phyloP scores from a whole-genome alignment of 1,140 invertebrate species.

The Agrilus planipennis region DNA sequence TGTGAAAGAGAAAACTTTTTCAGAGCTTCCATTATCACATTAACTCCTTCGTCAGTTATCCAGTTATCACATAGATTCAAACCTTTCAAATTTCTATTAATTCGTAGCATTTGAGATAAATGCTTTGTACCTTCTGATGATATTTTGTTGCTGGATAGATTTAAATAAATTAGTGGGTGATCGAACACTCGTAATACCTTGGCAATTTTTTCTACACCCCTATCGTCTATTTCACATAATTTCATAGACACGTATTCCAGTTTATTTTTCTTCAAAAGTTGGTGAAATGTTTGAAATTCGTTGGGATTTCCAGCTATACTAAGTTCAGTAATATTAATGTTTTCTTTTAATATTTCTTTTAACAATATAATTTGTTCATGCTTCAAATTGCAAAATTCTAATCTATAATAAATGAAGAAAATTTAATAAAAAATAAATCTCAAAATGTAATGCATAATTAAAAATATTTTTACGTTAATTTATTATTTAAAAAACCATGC shows the following conservation, averaged over 20 bases:
- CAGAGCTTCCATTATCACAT: slow-evolving; percentile 16
- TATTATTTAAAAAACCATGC: too few relatives aligned
- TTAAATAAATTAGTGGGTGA: slow-evolving; percentile 9
- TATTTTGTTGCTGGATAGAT: slow-evolving; percentile 15
- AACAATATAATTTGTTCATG: slow-evolving; percentile 23
- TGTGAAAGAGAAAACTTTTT: slow-evolving; percentile 18
- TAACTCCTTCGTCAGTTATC: slow-evolving; percentile 21
- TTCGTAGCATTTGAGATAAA: slow-evolving; percentile 14
- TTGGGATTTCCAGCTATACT: slow-evolving; percentile 29
- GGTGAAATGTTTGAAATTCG: slow-evolving; percentile 8
- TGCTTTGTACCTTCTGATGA: slow-evolving; percentile 9
- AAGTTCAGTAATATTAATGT: slow-evolving; percentile 17
- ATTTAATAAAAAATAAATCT: too few relatives aligned
- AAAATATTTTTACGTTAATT: too few relatives aligned
- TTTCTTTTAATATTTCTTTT: slow-evolving; percentile 16
- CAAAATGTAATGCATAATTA: too few relatives aligned
- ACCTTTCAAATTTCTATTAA: slow-evolving; percentile 21
- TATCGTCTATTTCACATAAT: slow-evolving; percentile 23
- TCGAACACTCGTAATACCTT: slow-evolving; percentile 14
- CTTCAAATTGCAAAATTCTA: slow-evolving; percentile 24
- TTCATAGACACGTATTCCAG: slow-evolving; percentile 22
- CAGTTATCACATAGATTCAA: slow-evolving; percentile 29
- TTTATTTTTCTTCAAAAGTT: slow-evolving; percentile 10
- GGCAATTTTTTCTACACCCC: slow-evolving; percentile 20
- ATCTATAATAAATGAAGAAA: slow-evolving; percentile 18